Base-by-base conservation (phyloP, 2,797 vertebrate genomes). In the Anguilla obscura region DNA sequence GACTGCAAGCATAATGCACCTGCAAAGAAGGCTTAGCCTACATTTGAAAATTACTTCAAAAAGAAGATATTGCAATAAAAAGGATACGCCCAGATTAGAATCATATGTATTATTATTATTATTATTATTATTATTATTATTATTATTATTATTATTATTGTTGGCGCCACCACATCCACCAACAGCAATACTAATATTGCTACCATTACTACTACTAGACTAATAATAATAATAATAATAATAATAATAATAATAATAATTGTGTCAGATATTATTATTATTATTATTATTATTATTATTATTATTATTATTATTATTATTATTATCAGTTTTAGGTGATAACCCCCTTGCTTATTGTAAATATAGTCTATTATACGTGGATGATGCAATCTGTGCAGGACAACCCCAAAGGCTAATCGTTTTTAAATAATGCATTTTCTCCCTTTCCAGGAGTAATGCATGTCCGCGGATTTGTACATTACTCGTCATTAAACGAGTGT, bases 401-500 rank as follows among this genome's bases (percentile, higher is more conserved):
- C 91, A 60, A 89, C 89, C 71, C 56, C 88, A 89, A 85, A 91
- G 92, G 92, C 91, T 96, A 95, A 96, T 95, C 93, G 92, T 93
- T 94, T 95, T 94, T 94, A 87, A 95, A 95, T 95, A 94, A 94
- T 95, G 95, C 92, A 93, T 95, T 93, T 83, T 69, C 89, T 89
- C 91, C 91, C 76, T 91, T 93, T 91, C 91, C 52, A 85, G 93
- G 93, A 85, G 93, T 95, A 95, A 95, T 93, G 92, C 93, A 79
- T 89, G 91, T 91, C 91, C 88, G 92, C 87, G 92, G 92, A 94
- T 94, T 93, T 91, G 90, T 93, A 95, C 95, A 96, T 96, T 96
- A 95, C 93, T 95, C 91, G 92, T 94, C 91, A 96, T 96, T 94
- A 96, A 95, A 95, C 84, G 90, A 89, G 90, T 92, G 94, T 94